Percentiles rank a stretch among this genome's conserved stretches.
Conservation (phyloP, 2,113 vertebrate genomes). For the Paracanthobrama guichenoti region DNA sequence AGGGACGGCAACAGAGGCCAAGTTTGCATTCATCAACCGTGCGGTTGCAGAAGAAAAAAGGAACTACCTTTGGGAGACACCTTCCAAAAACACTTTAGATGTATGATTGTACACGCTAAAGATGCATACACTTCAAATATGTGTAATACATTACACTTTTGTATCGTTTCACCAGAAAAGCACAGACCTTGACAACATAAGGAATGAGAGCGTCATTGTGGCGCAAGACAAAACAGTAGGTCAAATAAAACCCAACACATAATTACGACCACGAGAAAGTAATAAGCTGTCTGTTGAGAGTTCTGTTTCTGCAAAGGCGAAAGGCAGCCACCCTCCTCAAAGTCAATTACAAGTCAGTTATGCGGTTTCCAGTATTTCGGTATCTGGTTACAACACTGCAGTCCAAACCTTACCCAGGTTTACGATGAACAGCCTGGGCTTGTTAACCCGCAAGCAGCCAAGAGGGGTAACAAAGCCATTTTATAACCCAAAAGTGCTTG, state of each 20-base stretch:
- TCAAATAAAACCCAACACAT: constrained; percentile 47
- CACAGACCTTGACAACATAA: background rate
- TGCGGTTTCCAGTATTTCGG: constrained; percentile 47
- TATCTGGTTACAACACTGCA: constrained; percentile 42
- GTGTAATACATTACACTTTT: background rate
- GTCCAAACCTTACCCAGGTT: constrained; percentile 35
- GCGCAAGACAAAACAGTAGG: constrained; percentile 45
- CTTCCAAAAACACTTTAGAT: background rate
- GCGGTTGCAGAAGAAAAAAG: background rate
- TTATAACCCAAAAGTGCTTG: background rate
- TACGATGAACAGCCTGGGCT: constrained; percentile 25
- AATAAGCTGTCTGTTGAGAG: constrained; percentile 46
- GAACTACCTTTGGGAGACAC: constrained; percentile 16
- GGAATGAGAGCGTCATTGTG: constrained; percentile 2
- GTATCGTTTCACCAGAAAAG: background rate
- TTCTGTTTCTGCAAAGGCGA: constrained; percentile 39
- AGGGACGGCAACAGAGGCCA: constrained; percentile 12
- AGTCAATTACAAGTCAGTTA: constrained; percentile 51
- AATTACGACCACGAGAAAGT: constrained; percentile 53
- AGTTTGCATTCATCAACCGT: background rate
- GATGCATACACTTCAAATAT: background rate
- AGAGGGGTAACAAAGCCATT: constrained; percentile 10
- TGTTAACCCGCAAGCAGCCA: constrained; percentile 28
- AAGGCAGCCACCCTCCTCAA: constrained; percentile 47
- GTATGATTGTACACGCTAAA: no score